phyloP scores from a whole-genome alignment of 2,797 vertebrate genomes.

The Australoheros facetus region DNA sequence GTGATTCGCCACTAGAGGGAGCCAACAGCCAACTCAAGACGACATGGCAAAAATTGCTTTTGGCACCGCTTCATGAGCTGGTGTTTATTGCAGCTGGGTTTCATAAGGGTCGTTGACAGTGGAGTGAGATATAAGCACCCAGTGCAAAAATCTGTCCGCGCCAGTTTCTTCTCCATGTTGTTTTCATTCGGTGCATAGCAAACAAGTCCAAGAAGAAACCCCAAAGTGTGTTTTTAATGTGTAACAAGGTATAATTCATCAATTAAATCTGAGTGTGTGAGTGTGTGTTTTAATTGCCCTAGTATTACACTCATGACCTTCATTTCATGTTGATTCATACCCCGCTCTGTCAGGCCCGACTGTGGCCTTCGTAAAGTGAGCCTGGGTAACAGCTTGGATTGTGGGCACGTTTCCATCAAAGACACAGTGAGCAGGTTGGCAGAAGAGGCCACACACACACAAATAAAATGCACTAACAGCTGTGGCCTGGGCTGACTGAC shows the following conservation, averaged over 20 bases:
- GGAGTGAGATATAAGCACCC: slow-evolving; percentile 17
- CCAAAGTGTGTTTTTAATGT: neutral
- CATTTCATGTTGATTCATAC: slow-evolving; percentile 25
- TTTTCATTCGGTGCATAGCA: neutral
- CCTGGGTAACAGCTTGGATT: slow-evolving; percentile 17
- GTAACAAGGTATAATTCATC: neutral
- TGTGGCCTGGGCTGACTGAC: slow-evolving; percentile 19
- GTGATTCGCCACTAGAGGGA: slow-evolving; percentile 41
- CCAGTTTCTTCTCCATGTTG: neutral
- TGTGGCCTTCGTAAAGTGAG: slow-evolving; percentile 44
- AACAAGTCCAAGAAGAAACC: neutral
- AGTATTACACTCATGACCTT: neutral
- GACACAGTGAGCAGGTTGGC: slow-evolving; percentile 38
- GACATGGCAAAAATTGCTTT: neutral
- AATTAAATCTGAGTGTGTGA: neutral
- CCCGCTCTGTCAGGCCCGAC: neutral
- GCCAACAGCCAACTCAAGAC: neutral
- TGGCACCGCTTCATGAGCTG: neutral
- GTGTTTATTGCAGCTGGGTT: slow-evolving; percentile 41
- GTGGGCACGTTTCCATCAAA: slow-evolving; percentile 31
- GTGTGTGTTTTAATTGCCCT: too few relatives aligned
- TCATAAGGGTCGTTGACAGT: slow-evolving; percentile 19
- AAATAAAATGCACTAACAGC: slow-evolving; percentile 26
- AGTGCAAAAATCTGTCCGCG: slow-evolving; percentile 6
- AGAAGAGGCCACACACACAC: slow-evolving; percentile 9